Conservation (phyloP, 2,113 vertebrate species). For the Toxotes jaculatrix region DNA sequence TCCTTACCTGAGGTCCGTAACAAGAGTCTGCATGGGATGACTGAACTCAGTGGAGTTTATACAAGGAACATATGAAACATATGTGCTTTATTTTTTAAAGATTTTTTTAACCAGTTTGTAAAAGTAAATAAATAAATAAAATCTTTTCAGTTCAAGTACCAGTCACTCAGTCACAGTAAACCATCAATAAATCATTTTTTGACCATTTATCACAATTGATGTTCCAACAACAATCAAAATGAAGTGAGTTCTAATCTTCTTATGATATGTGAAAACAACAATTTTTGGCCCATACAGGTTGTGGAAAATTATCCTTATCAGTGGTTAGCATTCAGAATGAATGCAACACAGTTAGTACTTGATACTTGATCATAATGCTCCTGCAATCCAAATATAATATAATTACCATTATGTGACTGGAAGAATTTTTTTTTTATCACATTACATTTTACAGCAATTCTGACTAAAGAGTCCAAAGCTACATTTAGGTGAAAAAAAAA, state of each 20-base stretch:
- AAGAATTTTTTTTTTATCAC: neutral
- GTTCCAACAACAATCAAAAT: neutral
- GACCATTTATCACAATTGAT: neutral
- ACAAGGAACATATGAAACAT: neutral
- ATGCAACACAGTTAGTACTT: neutral
- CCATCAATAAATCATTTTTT: neutral
- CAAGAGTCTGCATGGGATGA: slow-evolving; percentile 94
- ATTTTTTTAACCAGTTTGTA: too few relatives aligned
- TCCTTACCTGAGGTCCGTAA: slow-evolving; percentile 87
- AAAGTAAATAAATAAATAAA: too few relatives aligned
- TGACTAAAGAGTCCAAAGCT: neutral
- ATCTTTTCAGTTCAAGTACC: neutral
- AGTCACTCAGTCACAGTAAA: neutral
- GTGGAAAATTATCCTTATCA: neutral
- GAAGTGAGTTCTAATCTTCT: neutral
- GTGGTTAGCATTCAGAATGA: neutral
- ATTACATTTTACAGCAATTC: neutral
- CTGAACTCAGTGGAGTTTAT: slow-evolving; percentile 84
- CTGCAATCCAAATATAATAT: neutral
- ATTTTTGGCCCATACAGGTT: neutral
- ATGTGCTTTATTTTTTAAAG: too few relatives aligned
- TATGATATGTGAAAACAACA: neutral
- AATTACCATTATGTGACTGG: neutral
- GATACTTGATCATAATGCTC: neutral
- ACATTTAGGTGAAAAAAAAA: neutral